Conservation (phyloP, 2,113 vertebrate species). For the Pipa parva region DNA sequence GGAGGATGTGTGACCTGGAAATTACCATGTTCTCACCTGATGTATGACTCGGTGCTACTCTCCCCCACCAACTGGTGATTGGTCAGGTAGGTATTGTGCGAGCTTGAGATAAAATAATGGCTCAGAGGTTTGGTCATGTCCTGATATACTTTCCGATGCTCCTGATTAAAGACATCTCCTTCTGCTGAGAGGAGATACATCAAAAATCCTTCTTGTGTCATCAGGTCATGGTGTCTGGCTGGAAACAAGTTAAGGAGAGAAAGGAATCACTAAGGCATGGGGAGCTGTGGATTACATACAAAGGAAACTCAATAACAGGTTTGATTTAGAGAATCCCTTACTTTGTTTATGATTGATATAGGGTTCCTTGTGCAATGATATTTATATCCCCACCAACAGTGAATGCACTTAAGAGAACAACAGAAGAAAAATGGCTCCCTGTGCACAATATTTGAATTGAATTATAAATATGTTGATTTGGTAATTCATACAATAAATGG, state of each 20-base stretch:
- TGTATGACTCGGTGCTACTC: conserved; percentile 93
- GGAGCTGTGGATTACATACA: not conserved
- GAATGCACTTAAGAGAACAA: too few relatives aligned
- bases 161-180: conserved; percentile 76
- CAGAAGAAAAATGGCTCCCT: too few relatives aligned
- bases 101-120: conserved; percentile 94
- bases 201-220: conserved; percentile 91
- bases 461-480: too few relatives aligned
- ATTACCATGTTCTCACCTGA: conserved; percentile 74
- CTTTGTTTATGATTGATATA: too few relatives aligned
- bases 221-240: conserved; percentile 83
- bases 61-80: conserved; percentile 82
- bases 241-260: not conserved
- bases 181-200: conserved; percentile 88
- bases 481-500: too few relatives aligned
- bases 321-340: too few relatives aligned
- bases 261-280: not conserved
- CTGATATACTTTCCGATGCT: conserved; percentile 74
- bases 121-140: conserved; percentile 85
- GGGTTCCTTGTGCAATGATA: too few relatives aligned
- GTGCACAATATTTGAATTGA: too few relatives aligned
- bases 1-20: too few relatives aligned
- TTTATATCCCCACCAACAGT: too few relatives aligned
- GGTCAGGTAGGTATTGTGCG: conserved; percentile 95
- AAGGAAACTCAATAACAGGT: too few relatives aligned